Conservation (phyloP, 2,888 invertebrate species). For the Agrochola circellaris region DNA sequence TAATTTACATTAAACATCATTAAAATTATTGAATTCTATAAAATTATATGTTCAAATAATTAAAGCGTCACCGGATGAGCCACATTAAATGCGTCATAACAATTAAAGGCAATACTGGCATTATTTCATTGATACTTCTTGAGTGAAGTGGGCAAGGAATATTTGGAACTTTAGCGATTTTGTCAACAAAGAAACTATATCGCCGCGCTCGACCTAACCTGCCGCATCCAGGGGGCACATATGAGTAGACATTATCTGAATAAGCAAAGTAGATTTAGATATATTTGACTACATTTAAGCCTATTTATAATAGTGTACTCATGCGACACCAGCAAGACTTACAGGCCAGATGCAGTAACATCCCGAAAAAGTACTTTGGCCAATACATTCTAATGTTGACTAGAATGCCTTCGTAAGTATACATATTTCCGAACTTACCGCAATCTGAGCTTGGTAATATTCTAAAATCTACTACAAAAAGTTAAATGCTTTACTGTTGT, state of each 20-base stretch:
- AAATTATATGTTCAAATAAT: slow-evolving; percentile 70
- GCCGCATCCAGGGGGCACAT: slow-evolving; percentile 36
- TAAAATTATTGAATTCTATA: slow-evolving; percentile 73
- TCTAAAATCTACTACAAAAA: slow-evolving; percentile 62
- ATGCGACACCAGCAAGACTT: slow-evolving; percentile 48
- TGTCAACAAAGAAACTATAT: slow-evolving; percentile 53
- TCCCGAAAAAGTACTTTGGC: slow-evolving; percentile 59
- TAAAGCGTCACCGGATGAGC: slow-evolving; percentile 69
- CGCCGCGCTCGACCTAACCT: slow-evolving; percentile 42
- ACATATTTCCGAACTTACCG: slow-evolving; percentile 52
- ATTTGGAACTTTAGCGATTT: slow-evolving; percentile 59
- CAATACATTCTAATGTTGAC: slow-evolving; percentile 56
- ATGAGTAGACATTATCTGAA: slow-evolving; percentile 48
- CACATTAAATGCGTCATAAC: slow-evolving; percentile 68
- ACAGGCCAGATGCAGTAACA: slow-evolving; percentile 53
- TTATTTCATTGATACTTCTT: slow-evolving; percentile 57
- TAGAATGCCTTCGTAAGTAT: slow-evolving; percentile 57
- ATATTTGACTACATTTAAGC: slow-evolving; percentile 55
- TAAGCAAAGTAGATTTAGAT: slow-evolving; percentile 40
- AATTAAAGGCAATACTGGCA: slow-evolving; percentile 82
- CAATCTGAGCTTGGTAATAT: slow-evolving; percentile 61
- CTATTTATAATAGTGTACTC: slow-evolving; percentile 59
- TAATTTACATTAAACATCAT: slow-evolving; percentile 65
- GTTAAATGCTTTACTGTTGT: slow-evolving; percentile 77
- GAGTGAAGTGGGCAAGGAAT: slow-evolving; percentile 26